A percentile compares a stretch with the other conserved stretches of the same genome.
phyloP scores from a whole-genome alignment of 1,140 invertebrate species.

The Scaptodrosophila lebanonensis region DNA sequence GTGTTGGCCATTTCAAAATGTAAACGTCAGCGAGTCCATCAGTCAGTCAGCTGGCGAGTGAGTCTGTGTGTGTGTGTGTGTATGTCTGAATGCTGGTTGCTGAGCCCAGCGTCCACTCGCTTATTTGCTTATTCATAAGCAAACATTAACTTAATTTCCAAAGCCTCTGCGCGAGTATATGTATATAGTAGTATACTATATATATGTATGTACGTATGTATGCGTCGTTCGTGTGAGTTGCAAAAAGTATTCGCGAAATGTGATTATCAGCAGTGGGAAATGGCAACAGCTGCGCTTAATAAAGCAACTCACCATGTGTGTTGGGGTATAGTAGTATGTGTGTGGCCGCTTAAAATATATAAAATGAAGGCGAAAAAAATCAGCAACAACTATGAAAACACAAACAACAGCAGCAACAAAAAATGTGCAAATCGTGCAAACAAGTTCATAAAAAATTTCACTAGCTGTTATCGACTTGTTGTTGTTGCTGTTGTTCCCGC shows the following conservation, averaged over 20 bases:
- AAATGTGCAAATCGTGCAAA: conserved; percentile 19
- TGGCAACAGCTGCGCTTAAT: conserved; percentile 61
- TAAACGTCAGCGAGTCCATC: conserved; percentile 67
- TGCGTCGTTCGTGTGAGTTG: conserved; percentile 7
- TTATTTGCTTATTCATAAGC: conserved; percentile 77
- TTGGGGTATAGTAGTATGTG: conserved; percentile 2
- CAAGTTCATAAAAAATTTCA: conserved; percentile 12
- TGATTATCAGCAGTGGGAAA: conserved; percentile 57
- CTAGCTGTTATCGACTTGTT: too few relatives aligned
- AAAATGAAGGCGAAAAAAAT: conserved; percentile 12
- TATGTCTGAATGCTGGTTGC: too few relatives aligned
- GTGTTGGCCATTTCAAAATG: conserved; percentile 74
- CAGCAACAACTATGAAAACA: too few relatives aligned
- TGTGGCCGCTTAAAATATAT: conserved; percentile 24
- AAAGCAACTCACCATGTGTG: conserved; percentile 25
- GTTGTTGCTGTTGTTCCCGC: too few relatives aligned
- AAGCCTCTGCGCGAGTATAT: conserved; percentile 17
- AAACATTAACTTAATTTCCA: conserved; percentile 77
- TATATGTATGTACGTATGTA: conserved; percentile 3
- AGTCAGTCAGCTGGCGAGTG: conserved; percentile 1
- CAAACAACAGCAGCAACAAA: conserved; percentile 12
- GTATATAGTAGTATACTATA: background rate
- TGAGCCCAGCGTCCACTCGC: conserved; percentile 22
- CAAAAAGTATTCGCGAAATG: conserved; percentile 66
- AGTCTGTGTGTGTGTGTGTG: too few relatives aligned